A percentile compares a stretch with the other conserved stretches of the same genome.
Evolutionary conservation across 2,113 vertebrate species (phyloP).

Genomic region (Actenoides hombroni): DNA sequence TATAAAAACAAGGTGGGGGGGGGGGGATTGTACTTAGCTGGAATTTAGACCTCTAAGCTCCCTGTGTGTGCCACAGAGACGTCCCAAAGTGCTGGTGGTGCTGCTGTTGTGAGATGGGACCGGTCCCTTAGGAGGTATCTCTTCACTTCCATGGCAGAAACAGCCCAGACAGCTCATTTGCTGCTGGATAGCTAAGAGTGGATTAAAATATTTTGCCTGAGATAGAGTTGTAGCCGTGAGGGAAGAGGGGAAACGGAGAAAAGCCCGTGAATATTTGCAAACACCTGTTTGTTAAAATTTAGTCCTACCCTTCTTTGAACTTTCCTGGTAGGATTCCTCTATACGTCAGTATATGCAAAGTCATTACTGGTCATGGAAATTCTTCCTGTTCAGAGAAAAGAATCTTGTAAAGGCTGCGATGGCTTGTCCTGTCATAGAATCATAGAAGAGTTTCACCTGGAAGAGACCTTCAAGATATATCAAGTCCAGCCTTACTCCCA

Average conservation of each 20-base stretch:
- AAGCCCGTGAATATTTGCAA: rapidly evolving
- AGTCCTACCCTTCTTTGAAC: rapidly evolving
- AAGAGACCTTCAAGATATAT: too few relatives aligned
- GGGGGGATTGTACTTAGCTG: not conserved
- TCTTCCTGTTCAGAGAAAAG: not conserved
- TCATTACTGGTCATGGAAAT: not conserved
- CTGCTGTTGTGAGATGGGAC: not conserved
- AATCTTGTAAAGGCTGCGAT: not conserved
- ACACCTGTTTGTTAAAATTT: rapidly evolving
- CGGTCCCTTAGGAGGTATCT: rapidly evolving
- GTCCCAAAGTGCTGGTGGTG: not conserved
- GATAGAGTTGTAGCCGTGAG: not conserved
- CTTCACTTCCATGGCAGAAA: not conserved
- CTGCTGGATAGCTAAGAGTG: not conserved
- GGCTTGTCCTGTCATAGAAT: not conserved
- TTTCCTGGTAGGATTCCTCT: not conserved
- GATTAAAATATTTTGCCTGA: not conserved
- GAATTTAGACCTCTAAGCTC: not conserved
- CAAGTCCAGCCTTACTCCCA: too few relatives aligned
- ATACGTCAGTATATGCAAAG: rapidly evolving
- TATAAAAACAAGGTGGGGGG: too few relatives aligned
- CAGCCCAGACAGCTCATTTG: not conserved
- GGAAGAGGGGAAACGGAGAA: not conserved
- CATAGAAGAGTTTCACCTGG: too few relatives aligned
- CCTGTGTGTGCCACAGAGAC: not conserved